Conservation (phyloP, 2,113 vertebrate species). For the Hemibagrus wyckioides region DNA sequence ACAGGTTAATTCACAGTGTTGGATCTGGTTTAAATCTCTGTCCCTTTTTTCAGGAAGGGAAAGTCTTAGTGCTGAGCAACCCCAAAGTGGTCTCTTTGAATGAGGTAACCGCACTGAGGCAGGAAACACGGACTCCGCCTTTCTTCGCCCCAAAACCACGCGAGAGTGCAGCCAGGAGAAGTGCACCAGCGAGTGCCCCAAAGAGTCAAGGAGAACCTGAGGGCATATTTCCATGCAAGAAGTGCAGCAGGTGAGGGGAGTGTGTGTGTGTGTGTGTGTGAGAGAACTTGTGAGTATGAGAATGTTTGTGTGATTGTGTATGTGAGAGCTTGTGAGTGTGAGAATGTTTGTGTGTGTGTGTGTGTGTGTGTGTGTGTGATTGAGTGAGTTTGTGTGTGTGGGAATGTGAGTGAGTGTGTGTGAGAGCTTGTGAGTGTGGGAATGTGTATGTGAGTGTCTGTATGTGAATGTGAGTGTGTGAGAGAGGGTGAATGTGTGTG, state of each 20-base stretch:
- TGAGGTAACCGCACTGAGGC: constrained; percentile 20
- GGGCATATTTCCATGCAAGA: constrained; percentile 94
- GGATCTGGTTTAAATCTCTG: not conserved
- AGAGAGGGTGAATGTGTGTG: too few species aligned
- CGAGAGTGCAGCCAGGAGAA: constrained; percentile 74
- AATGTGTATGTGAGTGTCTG: too few species aligned
- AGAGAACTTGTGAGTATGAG: too few species aligned
- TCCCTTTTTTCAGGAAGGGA: constrained; percentile 68
- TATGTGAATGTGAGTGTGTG: too few species aligned
- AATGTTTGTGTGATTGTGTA: too few species aligned
- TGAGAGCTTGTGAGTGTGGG: too few species aligned
- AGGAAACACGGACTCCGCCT: constrained; percentile 38
- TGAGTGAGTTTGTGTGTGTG: too few species aligned
- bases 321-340: too few species aligned
- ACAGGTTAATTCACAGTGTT: not conserved
- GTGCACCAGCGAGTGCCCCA: constrained; percentile 62
- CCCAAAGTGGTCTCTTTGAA: constrained; percentile 71
- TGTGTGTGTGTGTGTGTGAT: not conserved
- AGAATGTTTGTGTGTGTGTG: too few species aligned
- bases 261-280: not conserved
- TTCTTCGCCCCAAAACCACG: constrained; percentile 64
- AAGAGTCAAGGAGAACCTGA: constrained; percentile 77
- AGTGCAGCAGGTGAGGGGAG: constrained; percentile 85
- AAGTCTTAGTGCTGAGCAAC: constrained; percentile 70
- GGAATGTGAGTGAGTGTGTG: too few species aligned